phyloP scores from a whole-genome alignment of 2,888 invertebrate species.

The Odontocolon sp. region DNA sequence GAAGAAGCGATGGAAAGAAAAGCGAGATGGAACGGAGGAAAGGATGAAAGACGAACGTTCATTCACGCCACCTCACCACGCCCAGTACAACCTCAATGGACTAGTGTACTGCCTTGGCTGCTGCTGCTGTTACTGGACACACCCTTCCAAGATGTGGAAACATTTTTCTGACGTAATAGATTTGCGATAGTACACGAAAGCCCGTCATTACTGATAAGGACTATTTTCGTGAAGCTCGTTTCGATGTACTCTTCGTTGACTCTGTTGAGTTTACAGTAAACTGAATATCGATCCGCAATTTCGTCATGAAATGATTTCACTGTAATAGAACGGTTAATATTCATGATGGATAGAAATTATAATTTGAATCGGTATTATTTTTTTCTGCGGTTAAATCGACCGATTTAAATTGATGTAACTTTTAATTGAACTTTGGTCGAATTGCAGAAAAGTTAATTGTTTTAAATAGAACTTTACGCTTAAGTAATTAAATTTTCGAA shows the following conservation, averaged over 20 bases:
- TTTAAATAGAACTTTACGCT: too few relatives aligned
- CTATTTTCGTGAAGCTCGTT: slow-evolving; percentile 41
- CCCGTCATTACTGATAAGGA: slow-evolving; percentile 40
- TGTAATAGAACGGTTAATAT: too few relatives aligned
- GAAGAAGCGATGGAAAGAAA: slow-evolving; percentile 37
- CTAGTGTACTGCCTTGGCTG: slow-evolving; percentile 1
- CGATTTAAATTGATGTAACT: too few relatives aligned
- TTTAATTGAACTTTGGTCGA: too few relatives aligned
- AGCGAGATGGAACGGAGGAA: background rate
- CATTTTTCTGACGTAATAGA: slow-evolving; percentile 56
- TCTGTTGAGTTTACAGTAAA: slow-evolving; percentile 1
- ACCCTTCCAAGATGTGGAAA: slow-evolving; percentile 54
- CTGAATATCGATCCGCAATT: slow-evolving; percentile 8
- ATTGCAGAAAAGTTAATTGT: too few relatives aligned
- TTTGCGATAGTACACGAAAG: slow-evolving; percentile 46
- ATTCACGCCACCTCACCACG: slow-evolving; percentile 55
- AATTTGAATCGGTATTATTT: too few relatives aligned
- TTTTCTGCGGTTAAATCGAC: background rate
- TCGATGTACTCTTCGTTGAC: slow-evolving; percentile 5
- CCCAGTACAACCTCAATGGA: slow-evolving; percentile 50
- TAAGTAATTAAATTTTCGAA: too few relatives aligned
- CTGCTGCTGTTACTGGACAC: slow-evolving; percentile 26
- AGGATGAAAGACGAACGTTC: slow-evolving; percentile 41
- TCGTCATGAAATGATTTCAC: background rate
- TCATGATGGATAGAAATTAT: too few relatives aligned